Percentiles rank a stretch among this genome's conserved stretches.
Evolutionary conservation across 2,113 vertebrate species (phyloP).

Genomic region (Zootoca vivipara): DNA sequence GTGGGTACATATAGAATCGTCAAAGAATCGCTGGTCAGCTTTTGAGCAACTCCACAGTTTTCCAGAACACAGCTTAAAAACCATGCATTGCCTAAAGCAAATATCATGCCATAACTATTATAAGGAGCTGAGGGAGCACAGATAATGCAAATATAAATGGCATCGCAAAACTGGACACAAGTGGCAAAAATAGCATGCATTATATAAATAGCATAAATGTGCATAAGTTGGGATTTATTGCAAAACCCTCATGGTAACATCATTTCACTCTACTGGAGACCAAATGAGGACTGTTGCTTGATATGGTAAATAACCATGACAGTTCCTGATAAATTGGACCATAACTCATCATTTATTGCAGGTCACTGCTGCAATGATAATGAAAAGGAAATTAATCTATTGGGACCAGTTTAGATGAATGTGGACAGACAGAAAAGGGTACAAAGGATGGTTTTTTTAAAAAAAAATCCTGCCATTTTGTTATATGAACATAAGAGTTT

Average conservation of each 20-base stretch:
- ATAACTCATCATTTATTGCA: conserved; percentile 70
- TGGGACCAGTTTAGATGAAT: conserved; percentile 62
- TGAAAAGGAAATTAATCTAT: conserved; percentile 71
- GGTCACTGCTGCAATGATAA: conserved; percentile 59
- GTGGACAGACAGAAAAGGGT: conserved; percentile 4
- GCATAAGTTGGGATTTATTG: conserved; percentile 64
- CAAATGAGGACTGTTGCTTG: conserved; percentile 60
- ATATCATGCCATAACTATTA: no score
- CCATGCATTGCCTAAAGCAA: neutral
- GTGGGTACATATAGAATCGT: no score
- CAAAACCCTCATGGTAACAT: conserved; percentile 33
- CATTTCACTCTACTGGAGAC: conserved; percentile 29
- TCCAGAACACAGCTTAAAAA: neutral
- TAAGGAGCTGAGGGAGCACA: no score
- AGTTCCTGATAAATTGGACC: conserved; percentile 62
- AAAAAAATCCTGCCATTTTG: neutral
- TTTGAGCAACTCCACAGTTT: neutral
- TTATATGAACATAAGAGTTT: neutral
- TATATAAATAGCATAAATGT: no score
- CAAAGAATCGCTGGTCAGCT: neutral
- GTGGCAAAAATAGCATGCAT: no score
- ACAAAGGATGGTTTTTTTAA: neutral
- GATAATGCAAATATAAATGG: no score
- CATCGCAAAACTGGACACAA: no score
- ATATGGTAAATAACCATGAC: conserved; percentile 61